These are phyloP conservation scores for Drosophila lacicola DNA, from an alignment of 2,888 invertebrate species.

Conservation along the genomic window DNA sequence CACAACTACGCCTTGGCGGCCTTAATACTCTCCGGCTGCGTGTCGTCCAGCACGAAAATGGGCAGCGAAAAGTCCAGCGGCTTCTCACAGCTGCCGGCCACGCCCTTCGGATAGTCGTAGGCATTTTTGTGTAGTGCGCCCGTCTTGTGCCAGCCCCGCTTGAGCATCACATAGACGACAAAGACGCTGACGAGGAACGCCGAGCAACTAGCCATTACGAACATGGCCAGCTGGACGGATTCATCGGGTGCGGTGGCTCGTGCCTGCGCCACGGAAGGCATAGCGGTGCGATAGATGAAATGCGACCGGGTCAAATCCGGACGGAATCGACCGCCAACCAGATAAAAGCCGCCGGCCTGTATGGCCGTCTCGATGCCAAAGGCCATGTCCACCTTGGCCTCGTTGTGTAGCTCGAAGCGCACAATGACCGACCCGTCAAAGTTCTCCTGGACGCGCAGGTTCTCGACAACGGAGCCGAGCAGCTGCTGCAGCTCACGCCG, in stretches of 20 bases:
- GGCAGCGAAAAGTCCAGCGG: slow-evolving; percentile 83
- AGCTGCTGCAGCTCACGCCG: slow-evolving; percentile 83
- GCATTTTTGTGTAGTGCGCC: slow-evolving; percentile 43
- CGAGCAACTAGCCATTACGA: slow-evolving; percentile 91
- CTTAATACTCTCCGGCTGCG: slow-evolving; percentile 70
- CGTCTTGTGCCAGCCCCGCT: slow-evolving; percentile 86
- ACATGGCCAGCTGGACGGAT: slow-evolving; percentile 90
- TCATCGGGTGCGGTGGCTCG: slow-evolving; percentile 83
- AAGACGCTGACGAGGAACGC: slow-evolving; percentile 92
- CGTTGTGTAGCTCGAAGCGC: slow-evolving; percentile 89
- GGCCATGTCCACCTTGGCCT: slow-evolving; percentile 91
- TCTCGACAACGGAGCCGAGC: slow-evolving; percentile 86
- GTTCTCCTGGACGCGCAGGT: slow-evolving; percentile 86
- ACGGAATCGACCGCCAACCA: slow-evolving; percentile 84
- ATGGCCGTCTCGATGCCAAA: slow-evolving; percentile 93
- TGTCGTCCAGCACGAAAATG: slow-evolving; percentile 84
- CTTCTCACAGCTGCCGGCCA: slow-evolving; percentile 65
- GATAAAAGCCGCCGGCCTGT: slow-evolving; percentile 81
- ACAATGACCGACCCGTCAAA: slow-evolving; percentile 86
- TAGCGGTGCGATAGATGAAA: slow-evolving; percentile 86
- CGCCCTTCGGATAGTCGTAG: slow-evolving; percentile 56
- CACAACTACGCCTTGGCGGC: slow-evolving; percentile 65
- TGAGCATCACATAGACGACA: slow-evolving; percentile 90
- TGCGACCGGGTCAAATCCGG: slow-evolving; percentile 89
- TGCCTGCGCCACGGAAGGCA: slow-evolving; percentile 74